Base-by-base conservation (phyloP, 2,797 vertebrate species). In the Malurus leucopterus region DNA sequence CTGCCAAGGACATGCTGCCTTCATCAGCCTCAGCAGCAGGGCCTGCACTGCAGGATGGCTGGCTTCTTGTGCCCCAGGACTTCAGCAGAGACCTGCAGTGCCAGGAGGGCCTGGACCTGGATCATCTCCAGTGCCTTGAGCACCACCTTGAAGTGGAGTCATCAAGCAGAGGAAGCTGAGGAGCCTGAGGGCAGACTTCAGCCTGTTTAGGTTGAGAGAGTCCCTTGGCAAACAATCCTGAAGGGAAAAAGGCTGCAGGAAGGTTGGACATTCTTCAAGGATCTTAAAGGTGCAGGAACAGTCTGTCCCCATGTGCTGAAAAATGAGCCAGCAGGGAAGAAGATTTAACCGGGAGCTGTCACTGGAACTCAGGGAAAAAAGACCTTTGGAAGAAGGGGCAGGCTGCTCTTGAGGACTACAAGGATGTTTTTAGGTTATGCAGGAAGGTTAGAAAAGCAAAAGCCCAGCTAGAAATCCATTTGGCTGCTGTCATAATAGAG, bases 91-190 rank as follows among this genome's bases (percentile, higher is more conserved):
- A 98, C 95, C 29, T 99, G 96, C 20, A 96, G 97, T 17, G 96
- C 96, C 67, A 98, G 94, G 91, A 98, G 98, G 76, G 88, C 92
- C 18, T 95, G 97, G 30, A 97, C 96, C 32, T 86, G 97, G 40
- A 98, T 96, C 81, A 97, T 97, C 91, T 99, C 98, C 88, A 99
- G 95, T 3, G 98, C 97, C 62, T 98, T 97, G 9, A 97, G 97
- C 75, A 98, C 95, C 50, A 98, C 98, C 95, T 97, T 98, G 91
- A 99, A 99, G 96, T 98, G 85, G 97, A 98, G 94, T 99, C 98
- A 8, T 98, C 96, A 15, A 99, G 96, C 95, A 95, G 47, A 99
- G 96, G 73, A 99, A 98, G 80, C 96, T 84, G 55, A 99, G 96
- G 79, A 99, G 98, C 18, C 96, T 97, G 62, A 21, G 36, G 9